phyloP scores from a whole-genome alignment of 2,888 invertebrate species.

The Apotomis betuletana region DNA sequence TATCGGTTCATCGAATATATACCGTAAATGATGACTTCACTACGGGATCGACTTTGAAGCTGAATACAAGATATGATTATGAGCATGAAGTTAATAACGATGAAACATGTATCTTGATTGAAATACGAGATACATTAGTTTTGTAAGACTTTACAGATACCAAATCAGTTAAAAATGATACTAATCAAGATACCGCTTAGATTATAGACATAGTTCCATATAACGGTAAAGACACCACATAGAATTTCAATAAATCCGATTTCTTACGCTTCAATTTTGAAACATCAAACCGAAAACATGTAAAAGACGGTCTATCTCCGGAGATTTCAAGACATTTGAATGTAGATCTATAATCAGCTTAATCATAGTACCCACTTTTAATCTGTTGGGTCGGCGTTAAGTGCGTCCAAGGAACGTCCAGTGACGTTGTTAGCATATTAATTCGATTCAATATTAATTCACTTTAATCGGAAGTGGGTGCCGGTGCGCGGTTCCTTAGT shows the following conservation, averaged over 20 bases:
- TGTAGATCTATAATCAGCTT: slow-evolving; percentile 24
- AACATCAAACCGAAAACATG: not conserved
- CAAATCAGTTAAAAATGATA: slow-evolving; percentile 1
- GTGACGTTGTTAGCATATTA: slow-evolving; percentile 40
- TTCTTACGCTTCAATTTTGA: not conserved
- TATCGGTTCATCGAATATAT: slow-evolving; percentile 42
- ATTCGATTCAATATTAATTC: slow-evolving; percentile 34
- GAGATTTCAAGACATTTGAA: slow-evolving; percentile 17
- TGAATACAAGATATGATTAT: slow-evolving; percentile 9
- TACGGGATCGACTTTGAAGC: slow-evolving; percentile 17
- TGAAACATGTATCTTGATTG: slow-evolving; percentile 18
- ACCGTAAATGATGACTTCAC: slow-evolving; percentile 44
- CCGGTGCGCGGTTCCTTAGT: slow-evolving; percentile 38
- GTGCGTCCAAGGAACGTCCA: slow-evolving; percentile 29
- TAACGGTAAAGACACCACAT: slow-evolving; percentile 1
- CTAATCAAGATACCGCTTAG: not conserved
- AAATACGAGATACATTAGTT: slow-evolving; percentile 3
- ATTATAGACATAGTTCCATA: not conserved
- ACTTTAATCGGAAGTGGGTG: slow-evolving; percentile 40
- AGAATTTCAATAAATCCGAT: not conserved
- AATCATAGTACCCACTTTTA: not conserved
- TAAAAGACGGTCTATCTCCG: not conserved
- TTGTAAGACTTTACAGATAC: slow-evolving; percentile 2
- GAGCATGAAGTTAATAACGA: not conserved
- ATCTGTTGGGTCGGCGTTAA: slow-evolving; percentile 1